Base-by-base conservation (phyloP, 2,113 vertebrate genomes). In the Crotalus viridis region DNA sequence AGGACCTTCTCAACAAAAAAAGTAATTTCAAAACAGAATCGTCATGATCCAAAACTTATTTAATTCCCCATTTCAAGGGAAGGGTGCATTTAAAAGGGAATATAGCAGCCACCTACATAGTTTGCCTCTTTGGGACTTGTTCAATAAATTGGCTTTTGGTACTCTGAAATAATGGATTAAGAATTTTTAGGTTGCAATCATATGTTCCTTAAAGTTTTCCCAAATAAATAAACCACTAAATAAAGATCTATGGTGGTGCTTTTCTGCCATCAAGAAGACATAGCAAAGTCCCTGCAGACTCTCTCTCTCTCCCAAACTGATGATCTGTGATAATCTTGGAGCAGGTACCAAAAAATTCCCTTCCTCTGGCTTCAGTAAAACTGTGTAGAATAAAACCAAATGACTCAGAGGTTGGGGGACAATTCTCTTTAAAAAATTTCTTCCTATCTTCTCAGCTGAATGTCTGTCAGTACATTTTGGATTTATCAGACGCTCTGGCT, bases 11-110 rank as follows among this genome's bases (percentile, higher is more conserved):
- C n/a, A 3, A 21, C 33, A 43, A 17, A 81, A 81, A 43, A 51
- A 8, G 39, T 51, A 19, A 56, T 56, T 56, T 56, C 55, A 81
- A 81, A 81, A 43, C 33, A 81, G 74, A 43, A 43, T 43, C 33
- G 39, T 81, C 33, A 33, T 81, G 33, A 21, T 6, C 33, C 74
- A 81, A 81, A 43, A 81, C 7, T 0, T 91, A 48, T n/a, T 19
- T 85, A 91, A 94, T 39, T 89, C 81, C 61, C 86, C 48, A 93
- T 17, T 94, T 95, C 54, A 92, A 39, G 64, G 91, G 92, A 91
- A 28, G 2, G 52, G 90, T 89, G 51, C 43, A 85, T 69, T 93
- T 85, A 93, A 96, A 61, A n/a, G 15, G 81, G 89, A 94, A 92
- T 91, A 85, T 56, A 22, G 7, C 91, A 93, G 87, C 22, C 21